Evolutionary conservation across 2,888 invertebrate genomes (phyloP).

Genomic region (Timandra comae): DNA sequence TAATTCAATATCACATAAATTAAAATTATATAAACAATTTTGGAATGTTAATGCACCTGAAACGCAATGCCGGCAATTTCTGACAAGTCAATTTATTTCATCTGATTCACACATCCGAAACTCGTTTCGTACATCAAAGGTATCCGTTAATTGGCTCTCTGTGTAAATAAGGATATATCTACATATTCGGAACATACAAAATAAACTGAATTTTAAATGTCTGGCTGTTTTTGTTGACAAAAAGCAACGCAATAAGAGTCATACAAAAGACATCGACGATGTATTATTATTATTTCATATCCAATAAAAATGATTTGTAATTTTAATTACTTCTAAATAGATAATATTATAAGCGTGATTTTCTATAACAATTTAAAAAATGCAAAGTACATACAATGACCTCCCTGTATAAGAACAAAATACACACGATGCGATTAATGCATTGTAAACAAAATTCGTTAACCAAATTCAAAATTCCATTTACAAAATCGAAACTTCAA

Average conservation of each 20-base stretch:
- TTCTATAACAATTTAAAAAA: no score
- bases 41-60: constrained; percentile 46
- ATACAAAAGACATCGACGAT: constrained; percentile 1
- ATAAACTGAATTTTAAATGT: constrained; percentile 21
- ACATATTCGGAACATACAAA: constrained; percentile 20
- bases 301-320: no score
- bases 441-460: no score
- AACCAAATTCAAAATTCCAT: constrained; percentile 8
- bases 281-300: no score
- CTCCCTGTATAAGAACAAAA: no score
- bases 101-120: constrained; percentile 55
- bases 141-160: constrained; percentile 56
- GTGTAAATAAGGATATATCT: constrained; percentile 30
- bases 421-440: no score
- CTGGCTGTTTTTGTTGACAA: no score
- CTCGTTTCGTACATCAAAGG: constrained; percentile 64
- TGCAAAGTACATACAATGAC: no score
- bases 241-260: no score
- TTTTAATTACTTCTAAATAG: no score
- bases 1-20: constrained; percentile 12
- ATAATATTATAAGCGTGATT: no score
- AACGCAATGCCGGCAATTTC: constrained; percentile 35
- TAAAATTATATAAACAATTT: constrained; percentile 43
- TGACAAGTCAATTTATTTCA: constrained; percentile 66
- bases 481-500: constrained; percentile 8